Conservation (phyloP, 2,888 invertebrate species). For the Euclidia mi region DNA sequence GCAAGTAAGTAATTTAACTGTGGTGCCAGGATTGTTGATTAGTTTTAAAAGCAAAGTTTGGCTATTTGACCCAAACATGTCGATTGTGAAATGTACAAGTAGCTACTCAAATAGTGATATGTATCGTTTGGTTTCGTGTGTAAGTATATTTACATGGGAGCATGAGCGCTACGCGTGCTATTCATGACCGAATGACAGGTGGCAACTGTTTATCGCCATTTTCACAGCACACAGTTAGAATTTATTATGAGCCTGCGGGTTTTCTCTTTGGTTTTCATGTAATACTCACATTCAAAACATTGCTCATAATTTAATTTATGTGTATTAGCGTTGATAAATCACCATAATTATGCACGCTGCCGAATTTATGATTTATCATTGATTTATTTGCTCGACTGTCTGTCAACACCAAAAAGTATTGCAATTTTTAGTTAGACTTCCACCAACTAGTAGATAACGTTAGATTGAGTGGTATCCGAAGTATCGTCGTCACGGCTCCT, state of each 20-base stretch:
- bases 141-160: no score
- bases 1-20: no score
- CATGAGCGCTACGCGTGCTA: slow-evolving; percentile 11
- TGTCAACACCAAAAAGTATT: background rate
- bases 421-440: slow-evolving; percentile 1
- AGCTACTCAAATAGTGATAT: background rate
- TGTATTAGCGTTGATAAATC: slow-evolving; percentile 13
- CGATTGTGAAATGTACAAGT: slow-evolving; percentile 3
- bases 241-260: slow-evolving; percentile 25
- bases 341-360: slow-evolving; percentile 11
- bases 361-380: slow-evolving; percentile 15
- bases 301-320: background rate
- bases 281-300: slow-evolving; percentile 1
- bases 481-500: no score
- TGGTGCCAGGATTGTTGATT: no score
- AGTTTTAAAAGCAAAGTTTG: background rate
- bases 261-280: slow-evolving; percentile 19
- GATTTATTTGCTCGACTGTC: slow-evolving; percentile 6
- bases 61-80: background rate
- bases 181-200: slow-evolving; percentile 25
- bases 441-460: no score
- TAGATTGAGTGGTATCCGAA: no score
- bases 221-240: slow-evolving; percentile 22
- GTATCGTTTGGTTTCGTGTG: background rate
- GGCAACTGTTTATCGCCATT: slow-evolving; percentile 29